phyloP scores from a whole-genome alignment of 2,888 invertebrate genomes.

The Cartodere bifasciata region DNA sequence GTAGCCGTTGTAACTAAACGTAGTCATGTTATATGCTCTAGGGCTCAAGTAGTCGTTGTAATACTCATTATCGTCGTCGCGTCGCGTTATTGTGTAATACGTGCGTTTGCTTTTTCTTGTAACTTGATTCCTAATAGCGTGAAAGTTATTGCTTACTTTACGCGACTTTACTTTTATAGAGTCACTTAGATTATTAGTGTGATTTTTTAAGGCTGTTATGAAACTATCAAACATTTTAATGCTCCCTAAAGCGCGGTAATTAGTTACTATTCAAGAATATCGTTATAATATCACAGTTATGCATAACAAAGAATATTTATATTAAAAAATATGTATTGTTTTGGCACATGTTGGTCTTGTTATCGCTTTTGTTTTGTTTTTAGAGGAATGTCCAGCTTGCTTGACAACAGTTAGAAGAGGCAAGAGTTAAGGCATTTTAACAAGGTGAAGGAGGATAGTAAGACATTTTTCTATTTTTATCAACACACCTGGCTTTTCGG shows the following conservation, averaged over 20 bases:
- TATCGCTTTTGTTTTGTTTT: too few relatives aligned
- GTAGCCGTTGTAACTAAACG: conserved; percentile 40
- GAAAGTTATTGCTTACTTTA: conserved; percentile 29
- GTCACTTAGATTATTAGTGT: conserved; percentile 34
- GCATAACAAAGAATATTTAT: neutral
- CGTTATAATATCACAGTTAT: neutral
- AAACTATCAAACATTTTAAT: conserved; percentile 39
- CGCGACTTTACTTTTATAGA: conserved; percentile 31
- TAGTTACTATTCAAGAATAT: neutral
- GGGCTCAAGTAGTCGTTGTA: conserved; percentile 41
- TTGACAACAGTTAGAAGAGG: too few relatives aligned
- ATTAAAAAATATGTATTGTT: too few relatives aligned
- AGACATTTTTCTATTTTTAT: too few relatives aligned
- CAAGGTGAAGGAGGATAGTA: too few relatives aligned
- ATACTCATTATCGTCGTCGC: conserved; percentile 28
- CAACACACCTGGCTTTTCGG: too few relatives aligned
- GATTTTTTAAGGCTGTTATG: conserved; percentile 34
- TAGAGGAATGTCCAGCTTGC: too few relatives aligned
- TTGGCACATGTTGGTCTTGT: too few relatives aligned
- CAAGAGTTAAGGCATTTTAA: too few relatives aligned
- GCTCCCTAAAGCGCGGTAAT: too few relatives aligned
- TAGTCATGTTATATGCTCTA: conserved; percentile 38
- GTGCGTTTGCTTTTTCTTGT: conserved; percentile 28
- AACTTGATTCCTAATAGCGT: conserved; percentile 28
- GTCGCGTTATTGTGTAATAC: conserved; percentile 27